These are phyloP conservation scores for Chloroclystis v-ata DNA, from an alignment of 2,888 invertebrate species.

Conservation along the genomic window DNA sequence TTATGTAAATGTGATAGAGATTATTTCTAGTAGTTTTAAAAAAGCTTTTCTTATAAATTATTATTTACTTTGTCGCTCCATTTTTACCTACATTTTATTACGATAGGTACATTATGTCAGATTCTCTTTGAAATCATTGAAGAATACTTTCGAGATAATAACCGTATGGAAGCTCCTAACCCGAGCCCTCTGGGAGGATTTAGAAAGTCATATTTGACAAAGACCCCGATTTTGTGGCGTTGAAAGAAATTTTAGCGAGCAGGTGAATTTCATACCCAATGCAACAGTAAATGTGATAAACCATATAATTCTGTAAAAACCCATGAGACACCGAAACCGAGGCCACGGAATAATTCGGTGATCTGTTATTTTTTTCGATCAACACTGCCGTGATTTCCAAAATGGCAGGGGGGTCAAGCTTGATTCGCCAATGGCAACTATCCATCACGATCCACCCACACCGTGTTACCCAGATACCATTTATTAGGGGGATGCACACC, in stretches of 20 bases:
- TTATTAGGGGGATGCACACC: conserved; percentile 69
- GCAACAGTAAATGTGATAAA: neutral
- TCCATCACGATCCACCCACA: conserved; percentile 66
- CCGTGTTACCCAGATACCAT: conserved; percentile 57
- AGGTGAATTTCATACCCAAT: neutral
- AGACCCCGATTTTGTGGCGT: conserved; percentile 16
- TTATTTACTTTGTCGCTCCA: too few relatives aligned
- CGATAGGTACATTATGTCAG: too few relatives aligned
- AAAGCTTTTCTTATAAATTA: too few relatives aligned
- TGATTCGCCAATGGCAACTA: conserved; percentile 49
- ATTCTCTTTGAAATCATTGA: too few relatives aligned
- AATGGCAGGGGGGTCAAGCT: conserved; percentile 23
- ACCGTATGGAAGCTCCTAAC: conserved; percentile 8
- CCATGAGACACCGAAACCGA: too few relatives aligned
- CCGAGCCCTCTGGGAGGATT: conserved; percentile 47
- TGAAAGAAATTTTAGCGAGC: conserved; percentile 13
- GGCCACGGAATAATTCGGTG: neutral
- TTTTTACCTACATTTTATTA: too few relatives aligned
- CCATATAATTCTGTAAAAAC: too few relatives aligned
- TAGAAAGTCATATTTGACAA: conserved; percentile 28
- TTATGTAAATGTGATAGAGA: too few relatives aligned
- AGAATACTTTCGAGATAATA: neutral
- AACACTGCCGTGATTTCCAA: conserved; percentile 9
- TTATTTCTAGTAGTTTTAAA: too few relatives aligned
- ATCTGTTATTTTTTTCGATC: neutral